Conservation (phyloP, 2,113 vertebrate species). For the Megalops atlanticus region DNA sequence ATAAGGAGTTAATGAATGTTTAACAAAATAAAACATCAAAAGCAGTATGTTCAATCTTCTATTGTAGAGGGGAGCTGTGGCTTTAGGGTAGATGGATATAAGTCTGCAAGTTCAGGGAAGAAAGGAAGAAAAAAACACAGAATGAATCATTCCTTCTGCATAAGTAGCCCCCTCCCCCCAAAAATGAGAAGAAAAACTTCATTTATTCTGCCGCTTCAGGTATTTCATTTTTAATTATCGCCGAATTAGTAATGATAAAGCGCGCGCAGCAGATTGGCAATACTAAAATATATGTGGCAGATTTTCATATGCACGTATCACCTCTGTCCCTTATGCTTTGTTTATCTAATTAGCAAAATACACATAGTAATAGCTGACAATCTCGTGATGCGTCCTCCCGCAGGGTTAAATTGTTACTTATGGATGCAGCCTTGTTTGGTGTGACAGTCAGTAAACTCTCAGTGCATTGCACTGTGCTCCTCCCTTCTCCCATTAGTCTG, state of each 20-base stretch:
- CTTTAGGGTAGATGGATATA: too few relatives aligned
- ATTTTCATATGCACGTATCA: constrained; percentile 53
- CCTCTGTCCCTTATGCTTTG: constrained; percentile 35
- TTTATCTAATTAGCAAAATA: constrained; percentile 58
- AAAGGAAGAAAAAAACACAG: not conserved
- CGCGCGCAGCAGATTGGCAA: constrained; percentile 47
- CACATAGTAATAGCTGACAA: constrained; percentile 37
- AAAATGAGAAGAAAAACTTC: constrained; percentile 36
- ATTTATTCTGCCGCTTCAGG: constrained; percentile 54
- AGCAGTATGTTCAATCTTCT: too few relatives aligned
- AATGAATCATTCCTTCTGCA: constrained; percentile 33
- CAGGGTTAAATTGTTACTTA: not conserved
- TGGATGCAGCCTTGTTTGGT: not conserved
- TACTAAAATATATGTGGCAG: constrained; percentile 48
- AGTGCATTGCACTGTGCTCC: not conserved
- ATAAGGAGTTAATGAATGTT: too few relatives aligned
- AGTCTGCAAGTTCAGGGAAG: too few relatives aligned
- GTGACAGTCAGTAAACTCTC: not conserved
- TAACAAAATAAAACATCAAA: too few relatives aligned
- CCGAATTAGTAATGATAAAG: constrained; percentile 62
- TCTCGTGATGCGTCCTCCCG: constrained; percentile 15
- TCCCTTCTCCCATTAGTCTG: not conserved
- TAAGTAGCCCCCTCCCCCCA: not conserved
- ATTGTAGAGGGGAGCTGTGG: too few relatives aligned
- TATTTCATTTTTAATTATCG: constrained; percentile 65